A percentile compares a stretch with the other conserved stretches of the same genome.
phyloP scores from a whole-genome alignment of 2,113 vertebrate species.

The Malurus alboscapulatus region DNA sequence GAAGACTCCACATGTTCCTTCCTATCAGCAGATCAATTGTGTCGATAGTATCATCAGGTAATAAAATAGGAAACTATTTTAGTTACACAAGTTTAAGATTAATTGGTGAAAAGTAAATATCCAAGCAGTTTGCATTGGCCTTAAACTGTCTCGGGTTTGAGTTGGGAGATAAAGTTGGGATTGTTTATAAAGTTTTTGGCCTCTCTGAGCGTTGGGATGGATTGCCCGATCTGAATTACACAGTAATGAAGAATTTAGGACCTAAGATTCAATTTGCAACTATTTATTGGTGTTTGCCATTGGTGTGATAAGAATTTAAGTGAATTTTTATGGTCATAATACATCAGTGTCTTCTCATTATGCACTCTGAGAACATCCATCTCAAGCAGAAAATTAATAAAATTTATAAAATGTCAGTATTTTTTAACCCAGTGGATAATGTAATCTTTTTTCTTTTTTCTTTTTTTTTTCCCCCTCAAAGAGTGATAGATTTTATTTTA shows the following conservation, averaged over 20 bases:
- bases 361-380: not conserved
- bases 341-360: not conserved
- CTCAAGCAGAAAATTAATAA: not conserved
- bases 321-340: not conserved
- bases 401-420: not conserved
- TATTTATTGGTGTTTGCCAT: accelerated
- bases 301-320: not conserved
- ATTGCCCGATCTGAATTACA: not conserved
- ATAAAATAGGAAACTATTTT: not conserved
- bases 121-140: not conserved
- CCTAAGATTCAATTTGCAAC: not conserved
- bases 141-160: not conserved
- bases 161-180: not conserved
- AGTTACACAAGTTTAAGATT: not conserved
- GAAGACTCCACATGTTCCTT: slow-evolving; percentile 73
- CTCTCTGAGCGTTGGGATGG: not conserved
- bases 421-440: not conserved
- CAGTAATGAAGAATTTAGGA: not conserved
- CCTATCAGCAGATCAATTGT: slow-evolving; percentile 91
- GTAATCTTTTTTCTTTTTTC: not conserved
- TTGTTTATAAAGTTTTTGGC: not conserved
- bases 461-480: not conserved
- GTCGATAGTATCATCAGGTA: slow-evolving; percentile 89
- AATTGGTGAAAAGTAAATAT: not conserved
- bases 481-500: not conserved